Evolutionary conservation across 2,888 invertebrate genomes (phyloP), one percentile per base, ranked within the genome.

Genomic region (Acleris literana): DNA sequence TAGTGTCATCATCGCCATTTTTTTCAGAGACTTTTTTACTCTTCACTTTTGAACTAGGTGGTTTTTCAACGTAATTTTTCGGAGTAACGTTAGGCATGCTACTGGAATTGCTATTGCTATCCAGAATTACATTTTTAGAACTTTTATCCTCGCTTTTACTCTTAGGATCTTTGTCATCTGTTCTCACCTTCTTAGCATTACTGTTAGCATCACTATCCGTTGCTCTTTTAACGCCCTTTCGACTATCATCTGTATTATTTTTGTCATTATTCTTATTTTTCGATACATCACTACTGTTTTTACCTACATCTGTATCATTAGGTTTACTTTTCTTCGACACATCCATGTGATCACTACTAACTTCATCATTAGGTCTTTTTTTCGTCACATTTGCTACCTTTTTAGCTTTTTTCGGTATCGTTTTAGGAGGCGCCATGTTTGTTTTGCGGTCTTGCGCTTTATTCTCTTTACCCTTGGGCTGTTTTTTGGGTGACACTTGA

Each of bases 371-470:
- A n/a, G 54, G 69, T 11, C 75, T 78, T 52, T 81, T 80, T 7
- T 75, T 78, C 52, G 82, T 81, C 0, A 72, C 76, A 73, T 81
- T 84, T 48, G 74, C 69, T 71, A 25, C 43, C 29, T 56, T 65
- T 9, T 84, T 87, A 11, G 57, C 65, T 71, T 84, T 89, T 70
- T 85, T 90, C 0, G 90, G 90, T 2, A 87, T 51, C 4, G 79
- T 69, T 69, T 86, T 88, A 0, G 90, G 90, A 0, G 90, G 90
- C 0, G 88, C 89, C 90, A 90, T 90, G 0, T 85, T 77, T 67
- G 85, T 83, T 9, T 65, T 70, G 7, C 74, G 73, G 48, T 72
- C 69, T 3, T 71, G 74, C 25, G 78, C 76, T 53, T 71, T 77
- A 61, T 72, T 76, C 67, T 63, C 74, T 63, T 54, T 76, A 63